Evolutionary conservation across 2,113 vertebrate genomes (phyloP).

Genomic region (Pyrgilauda ruficollis): DNA sequence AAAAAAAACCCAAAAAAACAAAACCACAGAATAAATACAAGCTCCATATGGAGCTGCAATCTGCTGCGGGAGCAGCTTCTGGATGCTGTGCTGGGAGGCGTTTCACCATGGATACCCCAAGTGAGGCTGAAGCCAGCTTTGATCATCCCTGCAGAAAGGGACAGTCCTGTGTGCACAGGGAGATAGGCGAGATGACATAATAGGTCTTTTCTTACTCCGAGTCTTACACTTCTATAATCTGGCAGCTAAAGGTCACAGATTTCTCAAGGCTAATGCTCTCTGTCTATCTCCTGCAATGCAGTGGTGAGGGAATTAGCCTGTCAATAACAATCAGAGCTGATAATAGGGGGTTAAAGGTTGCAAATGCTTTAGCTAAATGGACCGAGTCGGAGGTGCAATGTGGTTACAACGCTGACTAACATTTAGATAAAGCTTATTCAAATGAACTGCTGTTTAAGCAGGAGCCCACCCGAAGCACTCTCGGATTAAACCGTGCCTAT

Average conservation of each 20-base stretch:
- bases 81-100: background rate
- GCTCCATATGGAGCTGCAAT: background rate
- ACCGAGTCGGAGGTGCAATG: background rate
- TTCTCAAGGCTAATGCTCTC: constrained; percentile 61
- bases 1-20: too few relatives aligned
- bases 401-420: background rate
- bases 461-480: background rate
- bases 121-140: background rate
- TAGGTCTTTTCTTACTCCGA: constrained; percentile 24
- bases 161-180: background rate
- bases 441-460: constrained; percentile 9
- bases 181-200: constrained; percentile 12
- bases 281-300: constrained; percentile 25
- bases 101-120: constrained; percentile 32
- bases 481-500: background rate
- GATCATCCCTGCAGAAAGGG: constrained; percentile 1
- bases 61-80: background rate
- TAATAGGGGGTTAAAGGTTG: constrained; percentile 64
- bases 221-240: constrained; percentile 16
- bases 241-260: constrained; percentile 62
- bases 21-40: background rate
- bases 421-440: constrained; percentile 55
- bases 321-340: constrained; percentile 60
- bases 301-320: constrained; percentile 49
- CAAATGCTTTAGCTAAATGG: constrained; percentile 42